Percentiles rank a stretch among this genome's conserved stretches.
These are phyloP conservation scores for Erpetoichthys calabaricus DNA, from an alignment of 2,797 vertebrate species.

Conservation along the genomic window DNA sequence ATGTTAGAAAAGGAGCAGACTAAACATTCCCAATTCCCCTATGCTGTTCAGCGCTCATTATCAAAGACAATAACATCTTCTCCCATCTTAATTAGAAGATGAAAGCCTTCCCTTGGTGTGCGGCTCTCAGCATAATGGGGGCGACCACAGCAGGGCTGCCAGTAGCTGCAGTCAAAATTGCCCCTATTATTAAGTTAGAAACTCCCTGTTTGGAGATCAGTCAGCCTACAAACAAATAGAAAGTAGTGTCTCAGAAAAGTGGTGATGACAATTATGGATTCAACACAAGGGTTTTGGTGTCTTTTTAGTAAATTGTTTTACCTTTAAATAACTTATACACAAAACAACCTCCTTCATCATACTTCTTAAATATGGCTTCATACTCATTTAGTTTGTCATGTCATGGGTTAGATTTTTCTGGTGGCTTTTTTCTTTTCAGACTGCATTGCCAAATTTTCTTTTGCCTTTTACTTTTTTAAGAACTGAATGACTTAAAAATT, in stretches of 20 bases:
- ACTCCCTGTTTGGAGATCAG: too few relatives aligned
- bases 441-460: too few relatives aligned
- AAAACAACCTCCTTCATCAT: neutral
- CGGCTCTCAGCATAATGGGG: neutral
- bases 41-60: conserved; percentile 41
- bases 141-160: neutral
- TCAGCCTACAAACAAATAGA: too few relatives aligned
- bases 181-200: too few relatives aligned
- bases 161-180: too few relatives aligned
- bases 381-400: neutral
- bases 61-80: conserved; percentile 60
- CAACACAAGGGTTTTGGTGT: too few relatives aligned
- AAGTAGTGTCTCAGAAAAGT: too few relatives aligned
- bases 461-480: too few relatives aligned
- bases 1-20: conserved; percentile 43
- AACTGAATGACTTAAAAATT: too few relatives aligned
- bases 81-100: conserved; percentile 57
- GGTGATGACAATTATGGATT: too few relatives aligned
- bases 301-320: neutral
- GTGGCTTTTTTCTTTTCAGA: too few relatives aligned
- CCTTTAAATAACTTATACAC: neutral
- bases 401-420: too few relatives aligned
- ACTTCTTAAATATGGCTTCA: neutral
- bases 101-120: conserved; percentile 25
- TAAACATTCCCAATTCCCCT: conserved; percentile 52